Conservation (phyloP, 2,797 vertebrate genomes). For the Sebastes flavidus region DNA sequence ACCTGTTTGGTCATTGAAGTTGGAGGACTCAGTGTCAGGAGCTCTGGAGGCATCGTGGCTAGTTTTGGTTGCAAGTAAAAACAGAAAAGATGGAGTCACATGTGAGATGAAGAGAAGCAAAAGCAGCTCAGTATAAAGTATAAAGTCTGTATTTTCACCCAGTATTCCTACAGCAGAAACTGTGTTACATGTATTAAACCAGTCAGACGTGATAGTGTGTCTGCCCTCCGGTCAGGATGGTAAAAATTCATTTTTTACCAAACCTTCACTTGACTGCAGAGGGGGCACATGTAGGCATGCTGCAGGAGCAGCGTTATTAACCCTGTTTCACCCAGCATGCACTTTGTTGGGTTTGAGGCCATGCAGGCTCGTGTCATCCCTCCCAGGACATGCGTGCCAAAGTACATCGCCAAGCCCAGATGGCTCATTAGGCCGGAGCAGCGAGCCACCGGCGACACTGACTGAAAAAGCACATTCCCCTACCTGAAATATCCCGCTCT, state of each 20-base stretch:
- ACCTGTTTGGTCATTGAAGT: not conserved
- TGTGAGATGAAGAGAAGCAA: not conserved
- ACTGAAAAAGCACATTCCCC: not conserved
- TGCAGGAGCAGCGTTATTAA: constrained; percentile 19
- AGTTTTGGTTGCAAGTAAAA: not conserved
- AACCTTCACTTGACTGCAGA: not conserved
- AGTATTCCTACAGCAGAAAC: not conserved
- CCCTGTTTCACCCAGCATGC: constrained; percentile 23
- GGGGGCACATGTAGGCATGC: not conserved
- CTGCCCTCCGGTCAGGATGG: not conserved
- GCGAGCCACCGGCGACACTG: constrained; percentile 25
- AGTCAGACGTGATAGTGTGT: not conserved
- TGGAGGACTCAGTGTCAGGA: not conserved
- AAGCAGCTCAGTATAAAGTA: not conserved
- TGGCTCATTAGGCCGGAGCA: constrained; percentile 58
- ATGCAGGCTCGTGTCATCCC: constrained; percentile 19
- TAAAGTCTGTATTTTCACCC: not conserved
- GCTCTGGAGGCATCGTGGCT: not conserved
- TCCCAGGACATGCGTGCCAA: constrained; percentile 38
- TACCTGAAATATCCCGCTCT: constrained; percentile 12
- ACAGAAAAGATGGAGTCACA: not conserved
- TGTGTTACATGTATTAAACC: not conserved
- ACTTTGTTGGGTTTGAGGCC: constrained; percentile 28
- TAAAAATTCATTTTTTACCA: not conserved
- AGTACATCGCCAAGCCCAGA: constrained; percentile 46